Base-by-base conservation (phyloP, 2,797 vertebrate species). In the Yasuhikotakia modesta region DNA sequence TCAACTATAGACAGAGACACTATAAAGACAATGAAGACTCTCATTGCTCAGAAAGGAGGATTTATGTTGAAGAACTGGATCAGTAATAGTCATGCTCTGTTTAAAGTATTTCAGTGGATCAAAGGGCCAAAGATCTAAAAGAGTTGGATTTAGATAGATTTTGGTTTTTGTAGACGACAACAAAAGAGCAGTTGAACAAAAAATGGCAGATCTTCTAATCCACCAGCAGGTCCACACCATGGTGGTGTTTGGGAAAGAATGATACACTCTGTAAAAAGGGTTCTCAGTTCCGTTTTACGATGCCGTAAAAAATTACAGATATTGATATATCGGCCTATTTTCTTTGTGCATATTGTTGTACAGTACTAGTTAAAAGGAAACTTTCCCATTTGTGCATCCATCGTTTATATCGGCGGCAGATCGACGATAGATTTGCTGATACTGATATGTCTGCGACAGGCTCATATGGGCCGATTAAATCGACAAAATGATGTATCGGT, bases 141-240 rank as follows among this genome's bases (percentile, higher is more conserved):
- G 52, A 53, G 52, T 19, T 53, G 52, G 52, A 53, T 53, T 53
- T 53, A 21, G 52, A 53, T 8, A 53, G 52, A 21, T n/a, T n/a
- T n/a, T 57, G 22, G 11, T 19, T 57, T 27, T 57, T 57, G 22
- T 57, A 24, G 11, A 57, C 21, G 55, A 57, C 5, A 57, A 57
- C 13, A 57, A 12, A 57, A 24, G 55, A 57, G 10, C 55, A 24
- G 21, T 5, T 57, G 55, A 57, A 57, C 55, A 24, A 24, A 24
- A 57, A 22, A 57, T 57, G 55, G 21, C 55, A 24, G 55, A 57
- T 57, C 11, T 57, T 57, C 55, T 48, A 57, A 57, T 24, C 22
- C 22, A 55, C 22, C 55, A 24, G 12, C 22, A 27, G 22, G 22
- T 27, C 16, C 22, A 27, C 55, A 27, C 4, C 19, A 22, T 21